phyloP scores from a whole-genome alignment of 2,113 vertebrate species.

The Mionectes macconnelli region DNA sequence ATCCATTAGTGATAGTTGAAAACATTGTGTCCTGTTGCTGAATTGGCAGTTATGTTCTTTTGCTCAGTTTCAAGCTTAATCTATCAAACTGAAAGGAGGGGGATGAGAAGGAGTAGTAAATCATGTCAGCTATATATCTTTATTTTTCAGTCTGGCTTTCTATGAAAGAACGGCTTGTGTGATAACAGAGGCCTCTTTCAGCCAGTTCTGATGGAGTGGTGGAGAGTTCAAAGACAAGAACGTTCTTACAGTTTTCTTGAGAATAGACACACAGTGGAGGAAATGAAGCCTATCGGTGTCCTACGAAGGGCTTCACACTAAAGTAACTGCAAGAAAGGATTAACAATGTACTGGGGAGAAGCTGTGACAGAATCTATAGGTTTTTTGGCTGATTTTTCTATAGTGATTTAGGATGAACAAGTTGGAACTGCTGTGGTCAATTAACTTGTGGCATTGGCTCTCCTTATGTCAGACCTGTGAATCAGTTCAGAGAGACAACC shows the following conservation, averaged over 20 bases:
- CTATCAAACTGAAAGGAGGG: conserved; percentile 9
- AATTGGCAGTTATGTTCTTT: background rate
- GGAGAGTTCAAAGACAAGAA: background rate
- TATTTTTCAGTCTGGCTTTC: background rate
- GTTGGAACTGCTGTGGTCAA: background rate
- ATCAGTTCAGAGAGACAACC: background rate
- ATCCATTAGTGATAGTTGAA: background rate
- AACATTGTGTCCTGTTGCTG: background rate
- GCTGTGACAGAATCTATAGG: background rate
- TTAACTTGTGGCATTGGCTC: background rate
- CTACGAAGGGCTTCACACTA: background rate
- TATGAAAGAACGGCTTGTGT: background rate
- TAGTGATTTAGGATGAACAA: background rate
- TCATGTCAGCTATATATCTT: background rate
- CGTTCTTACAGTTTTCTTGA: background rate
- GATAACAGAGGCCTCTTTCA: background rate
- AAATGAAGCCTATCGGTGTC: background rate
- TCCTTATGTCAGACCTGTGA: background rate
- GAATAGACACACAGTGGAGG: background rate
- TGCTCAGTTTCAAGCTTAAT: conserved; percentile 30
- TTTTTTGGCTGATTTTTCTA: background rate
- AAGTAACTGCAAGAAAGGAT: background rate
- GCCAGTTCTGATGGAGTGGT: background rate
- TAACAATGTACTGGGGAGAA: background rate
- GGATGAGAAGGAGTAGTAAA: background rate